Conservation (phyloP, 2,113 vertebrate genomes). For the Pitta sordida region DNA sequence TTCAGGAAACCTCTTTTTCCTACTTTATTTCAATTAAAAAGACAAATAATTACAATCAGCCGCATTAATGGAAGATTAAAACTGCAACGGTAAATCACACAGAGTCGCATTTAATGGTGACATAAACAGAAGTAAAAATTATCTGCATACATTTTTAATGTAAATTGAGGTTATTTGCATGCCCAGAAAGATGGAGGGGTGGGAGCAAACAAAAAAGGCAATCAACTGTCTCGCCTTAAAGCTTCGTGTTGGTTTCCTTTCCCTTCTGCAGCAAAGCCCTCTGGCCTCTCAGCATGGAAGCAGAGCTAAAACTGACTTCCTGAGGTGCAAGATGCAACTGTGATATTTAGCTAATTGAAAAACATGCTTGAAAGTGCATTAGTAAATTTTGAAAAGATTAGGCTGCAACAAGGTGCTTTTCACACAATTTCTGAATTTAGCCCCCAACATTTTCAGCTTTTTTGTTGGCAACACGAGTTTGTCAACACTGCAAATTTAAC, state of each 20-base stretch:
- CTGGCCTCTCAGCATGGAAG: constrained; percentile 32
- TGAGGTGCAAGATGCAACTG: constrained; percentile 33
- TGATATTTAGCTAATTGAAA: constrained; percentile 62
- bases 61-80: neutral
- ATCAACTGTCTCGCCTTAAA: neutral
- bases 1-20: neutral
- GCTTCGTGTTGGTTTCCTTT: neutral
- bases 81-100: neutral
- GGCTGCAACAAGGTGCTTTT: constrained; percentile 2
- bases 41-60: neutral
- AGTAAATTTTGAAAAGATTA: constrained; percentile 40
- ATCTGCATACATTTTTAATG: constrained; percentile 6
- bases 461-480: neutral
- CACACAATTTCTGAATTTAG: neutral
- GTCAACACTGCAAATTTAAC: neutral
- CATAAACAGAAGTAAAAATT: neutral
- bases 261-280: constrained; percentile 15
- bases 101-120: neutral
- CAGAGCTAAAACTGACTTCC: constrained; percentile 12
- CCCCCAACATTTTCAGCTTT: neutral
- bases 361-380: constrained; percentile 35
- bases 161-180: neutral
- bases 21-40: constrained; percentile 8
- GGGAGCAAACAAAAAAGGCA: neutral
- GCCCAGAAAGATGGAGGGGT: neutral